These are phyloP conservation scores for Andrena haemorrhoa DNA, from an alignment of 2,888 invertebrate species.

Conservation along the genomic window DNA sequence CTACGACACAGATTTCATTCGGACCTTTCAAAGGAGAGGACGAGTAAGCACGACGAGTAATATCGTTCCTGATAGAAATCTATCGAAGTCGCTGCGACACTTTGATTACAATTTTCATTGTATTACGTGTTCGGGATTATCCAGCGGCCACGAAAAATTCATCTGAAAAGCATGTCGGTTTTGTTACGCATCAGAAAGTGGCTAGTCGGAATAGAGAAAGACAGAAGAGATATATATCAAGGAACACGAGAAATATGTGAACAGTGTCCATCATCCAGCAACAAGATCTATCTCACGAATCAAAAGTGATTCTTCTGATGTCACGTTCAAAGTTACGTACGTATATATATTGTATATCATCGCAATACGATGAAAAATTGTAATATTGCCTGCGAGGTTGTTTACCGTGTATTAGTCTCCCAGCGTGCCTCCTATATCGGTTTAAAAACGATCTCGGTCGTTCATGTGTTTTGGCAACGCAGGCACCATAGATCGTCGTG, in stretches of 20 bases:
- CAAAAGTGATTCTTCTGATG: not conserved
- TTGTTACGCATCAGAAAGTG: slow-evolving; percentile 31
- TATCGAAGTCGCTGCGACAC: slow-evolving; percentile 14
- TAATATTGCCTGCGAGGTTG: slow-evolving; percentile 22
- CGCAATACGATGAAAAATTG: slow-evolving; percentile 44
- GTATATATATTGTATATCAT: not conserved
- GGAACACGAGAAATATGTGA: not conserved
- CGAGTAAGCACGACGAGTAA: not conserved
- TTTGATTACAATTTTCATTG: slow-evolving; percentile 55
- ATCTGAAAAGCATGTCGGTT: slow-evolving; percentile 62
- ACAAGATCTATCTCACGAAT: not conserved
- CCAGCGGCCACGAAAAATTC: slow-evolving; percentile 46
- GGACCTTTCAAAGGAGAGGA: not conserved
- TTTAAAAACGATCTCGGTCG: slow-evolving; percentile 62
- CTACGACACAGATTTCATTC: slow-evolving; percentile 17
- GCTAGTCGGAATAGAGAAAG: not conserved
- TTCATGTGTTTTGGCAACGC: slow-evolving; percentile 64
- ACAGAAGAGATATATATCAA: not conserved
- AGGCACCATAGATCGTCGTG: slow-evolving; percentile 63
- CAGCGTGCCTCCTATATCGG: slow-evolving; percentile 15
- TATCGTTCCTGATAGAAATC: slow-evolving; percentile 5
- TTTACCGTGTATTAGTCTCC: slow-evolving; percentile 45
- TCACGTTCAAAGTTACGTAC: not conserved
- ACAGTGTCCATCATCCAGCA: not conserved
- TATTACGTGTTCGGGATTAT: slow-evolving; percentile 52